Percentiles rank a stretch among this genome's conserved stretches.
These are phyloP conservation scores for Corythaeola cristata DNA, from an alignment of 2,113 vertebrate genomes.

Conservation along the genomic window DNA sequence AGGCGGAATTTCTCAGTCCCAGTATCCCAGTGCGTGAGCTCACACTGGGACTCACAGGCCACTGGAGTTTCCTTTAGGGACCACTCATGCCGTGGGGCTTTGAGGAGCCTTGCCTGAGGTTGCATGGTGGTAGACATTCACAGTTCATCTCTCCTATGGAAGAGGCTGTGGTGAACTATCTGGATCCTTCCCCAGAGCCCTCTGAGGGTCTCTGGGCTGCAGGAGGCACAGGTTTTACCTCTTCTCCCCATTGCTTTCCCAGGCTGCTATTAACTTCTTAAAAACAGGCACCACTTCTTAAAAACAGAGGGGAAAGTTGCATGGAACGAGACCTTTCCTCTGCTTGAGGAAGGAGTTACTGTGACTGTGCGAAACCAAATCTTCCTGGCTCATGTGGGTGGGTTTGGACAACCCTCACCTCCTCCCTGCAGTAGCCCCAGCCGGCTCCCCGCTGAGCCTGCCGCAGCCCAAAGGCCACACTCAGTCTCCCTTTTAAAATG, in stretches of 20 bases:
- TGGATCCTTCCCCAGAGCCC: background rate
- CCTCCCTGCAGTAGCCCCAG: background rate
- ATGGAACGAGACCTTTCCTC: background rate
- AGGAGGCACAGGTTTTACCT: background rate
- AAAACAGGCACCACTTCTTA: background rate
- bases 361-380: background rate
- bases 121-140: background rate
- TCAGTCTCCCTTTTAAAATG: background rate
- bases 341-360: background rate
- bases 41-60: background rate
- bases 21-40: background rate
- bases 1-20: background rate
- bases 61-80: background rate
- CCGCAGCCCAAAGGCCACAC: background rate
- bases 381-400: background rate
- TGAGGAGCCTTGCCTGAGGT: background rate
- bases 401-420: background rate
- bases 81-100: fast-evolving
- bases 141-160: background rate
- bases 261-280: background rate
- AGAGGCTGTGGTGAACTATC: background rate
- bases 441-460: background rate
- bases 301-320: background rate
- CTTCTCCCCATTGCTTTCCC: background rate
- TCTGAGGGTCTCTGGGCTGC: background rate